Base-by-base conservation (phyloP, 2,888 invertebrate genomes). In the Drosophila anomalata region DNA sequence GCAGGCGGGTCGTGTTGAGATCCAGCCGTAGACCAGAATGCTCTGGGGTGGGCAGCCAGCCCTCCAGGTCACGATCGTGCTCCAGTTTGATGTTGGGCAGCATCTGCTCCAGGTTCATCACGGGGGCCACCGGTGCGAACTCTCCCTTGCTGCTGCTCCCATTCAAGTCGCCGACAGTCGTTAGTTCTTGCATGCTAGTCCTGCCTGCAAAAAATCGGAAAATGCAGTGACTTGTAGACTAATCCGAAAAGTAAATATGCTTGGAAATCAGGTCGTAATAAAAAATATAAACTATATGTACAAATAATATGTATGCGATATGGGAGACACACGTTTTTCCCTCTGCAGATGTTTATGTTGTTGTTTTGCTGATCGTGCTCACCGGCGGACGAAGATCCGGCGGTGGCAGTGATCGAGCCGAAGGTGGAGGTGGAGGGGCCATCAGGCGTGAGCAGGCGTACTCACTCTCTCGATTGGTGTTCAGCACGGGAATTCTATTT, bases 141-240 rank as follows among this genome's bases (percentile, higher is more conserved):
- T 69, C 70, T 42, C 44, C 41, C 20, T 60, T 68, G 46, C 31
- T 61, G 52, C 54, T 59, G 68, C 50, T 73, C 51, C 52, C 52
- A 53, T 51, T 69, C 54, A 71, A 66, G 26, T 83, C 85, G 73
- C 61, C 54, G 24, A 55, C 50, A 11, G 69, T 51, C 17, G 69
- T 69, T 29, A 86, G 78, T 65, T 92, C 91, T 82, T 92, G 91
- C 91, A 92, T 92, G 72, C 88, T 91, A 63, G 31, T 54, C 78
- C 81, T 83, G 73, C 79, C 90, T 83, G 78, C 80, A 87, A 71
- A n/a, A 39, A 39, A 42, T 5, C 20, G 9, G 9, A 4, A 8
- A 2, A 22, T 14, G 8, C 8, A 50, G 14, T 20, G n/a, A 33
- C 11, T 42, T 36, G 39, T 36, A 41, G 14, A 22, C 17, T 8